Evolutionary conservation across 2,888 invertebrate genomes (phyloP), one percentile per base, ranked within the genome.

Genomic region (Euzetes globulus): DNA sequence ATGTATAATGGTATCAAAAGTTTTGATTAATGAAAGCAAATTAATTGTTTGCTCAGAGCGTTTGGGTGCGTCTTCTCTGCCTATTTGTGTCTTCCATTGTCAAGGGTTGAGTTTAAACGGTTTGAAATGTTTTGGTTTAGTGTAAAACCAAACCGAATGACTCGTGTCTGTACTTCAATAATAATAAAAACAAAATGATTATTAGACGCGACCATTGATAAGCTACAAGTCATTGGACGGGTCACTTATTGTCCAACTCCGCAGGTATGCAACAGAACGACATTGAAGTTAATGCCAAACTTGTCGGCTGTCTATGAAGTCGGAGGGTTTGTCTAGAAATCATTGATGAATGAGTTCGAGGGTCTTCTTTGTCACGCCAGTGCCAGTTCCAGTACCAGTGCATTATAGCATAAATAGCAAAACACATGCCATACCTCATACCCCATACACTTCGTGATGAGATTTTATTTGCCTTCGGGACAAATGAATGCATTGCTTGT

Each of bases 321-420:
- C 60, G 9, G 19, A 58, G 29, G 60, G 60, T 60, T 60, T 60
- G 60, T 60, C 60, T 60, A 29, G 3, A 33, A 29, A 60, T 9
- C n/a, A 60, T 60, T 60, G 60, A 60, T 60, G 60, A 60, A 60
- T 60, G 60, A 60, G 60, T 60, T 60, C n/a, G 60, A 60, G 60
- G 60, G 60, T 60, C 60, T 60, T 60, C 29, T 60, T 60, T 60
- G 60, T 60, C 60, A 60, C 60, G 60, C 29, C 60, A 60, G 33
- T 33, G 33, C 33, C 33, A 33, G 33, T 33, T 33, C 33, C 33
- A 33, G 33, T 33, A 9, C 33, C 33, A 33, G 29, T 60, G 60
- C 60, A 60, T 60, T 60, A 60, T 60, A 60, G 60, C 60, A 60
- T 25, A 17, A 13, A 11, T 60, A 60, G 22, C 19, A 29, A 55